These are phyloP conservation scores for Eupithecia centaureata DNA, from an alignment of 2,888 invertebrate species.

Conservation along the genomic window DNA sequence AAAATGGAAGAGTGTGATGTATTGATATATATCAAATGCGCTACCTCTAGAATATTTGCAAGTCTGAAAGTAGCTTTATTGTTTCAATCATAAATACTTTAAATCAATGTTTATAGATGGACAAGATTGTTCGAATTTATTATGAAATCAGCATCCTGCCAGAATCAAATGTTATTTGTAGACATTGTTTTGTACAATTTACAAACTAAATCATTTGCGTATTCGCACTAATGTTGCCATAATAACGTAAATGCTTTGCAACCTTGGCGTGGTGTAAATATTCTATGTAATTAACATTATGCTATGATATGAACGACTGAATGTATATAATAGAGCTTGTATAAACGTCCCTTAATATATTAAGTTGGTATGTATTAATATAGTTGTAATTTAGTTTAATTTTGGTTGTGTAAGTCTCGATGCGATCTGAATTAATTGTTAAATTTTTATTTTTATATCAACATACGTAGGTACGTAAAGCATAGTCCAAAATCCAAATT, in stretches of 20 bases:
- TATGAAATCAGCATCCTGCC: constrained; percentile 31
- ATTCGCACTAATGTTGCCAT: constrained; percentile 71
- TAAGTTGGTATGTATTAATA: constrained; percentile 46
- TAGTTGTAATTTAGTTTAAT: constrained; percentile 53
- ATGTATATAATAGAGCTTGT: constrained; percentile 68
- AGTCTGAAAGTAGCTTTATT: too few species aligned
- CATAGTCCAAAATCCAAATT: constrained; percentile 23
- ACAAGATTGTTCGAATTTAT: constrained; percentile 27
- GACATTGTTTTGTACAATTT: constrained; percentile 70
- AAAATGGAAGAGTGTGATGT: too few species aligned
- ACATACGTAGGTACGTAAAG: constrained; percentile 61
- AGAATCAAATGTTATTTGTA: constrained; percentile 39
- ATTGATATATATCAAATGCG: too few species aligned
- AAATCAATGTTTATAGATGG: constrained; percentile 21
- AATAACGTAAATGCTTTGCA: constrained; percentile 61
- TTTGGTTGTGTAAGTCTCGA: constrained; percentile 66
- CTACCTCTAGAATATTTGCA: too few species aligned
- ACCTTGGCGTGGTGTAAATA: constrained; percentile 42
- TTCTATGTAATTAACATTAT: constrained; percentile 40
- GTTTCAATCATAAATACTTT: too few species aligned
- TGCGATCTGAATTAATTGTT: constrained; percentile 60
- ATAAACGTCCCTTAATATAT: constrained; percentile 54
- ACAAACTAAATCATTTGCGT: constrained; percentile 52
- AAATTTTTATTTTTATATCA: constrained; percentile 49
- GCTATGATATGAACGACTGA: constrained; percentile 62